These are phyloP conservation scores for Apolygus lucorum DNA, from an alignment of 1,140 invertebrate genomes.

Conservation along the genomic window DNA sequence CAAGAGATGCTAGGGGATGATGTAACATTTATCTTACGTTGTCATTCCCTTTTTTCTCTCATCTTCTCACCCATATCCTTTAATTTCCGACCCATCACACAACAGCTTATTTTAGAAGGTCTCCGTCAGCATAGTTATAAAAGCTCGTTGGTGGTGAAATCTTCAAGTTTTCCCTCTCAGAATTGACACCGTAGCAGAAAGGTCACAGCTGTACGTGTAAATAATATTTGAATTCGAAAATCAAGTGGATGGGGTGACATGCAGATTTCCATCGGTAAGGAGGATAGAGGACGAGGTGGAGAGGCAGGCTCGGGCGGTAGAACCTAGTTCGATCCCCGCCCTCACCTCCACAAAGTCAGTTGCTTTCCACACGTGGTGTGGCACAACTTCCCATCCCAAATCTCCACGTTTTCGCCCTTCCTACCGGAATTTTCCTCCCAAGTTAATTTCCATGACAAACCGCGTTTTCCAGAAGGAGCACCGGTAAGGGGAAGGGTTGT, in stretches of 20 bases:
- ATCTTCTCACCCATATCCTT: too few species aligned
- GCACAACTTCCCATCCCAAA: background rate
- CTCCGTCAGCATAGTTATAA: too few species aligned
- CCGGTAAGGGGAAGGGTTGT: background rate
- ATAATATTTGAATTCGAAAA: background rate
- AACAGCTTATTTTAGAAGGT: too few species aligned
- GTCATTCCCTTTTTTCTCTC: too few species aligned
- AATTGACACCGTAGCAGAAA: too few species aligned
- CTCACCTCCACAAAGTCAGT: background rate
- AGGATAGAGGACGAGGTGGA: background rate
- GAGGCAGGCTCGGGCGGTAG: background rate
- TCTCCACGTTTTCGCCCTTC: background rate
- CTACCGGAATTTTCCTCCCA: constrained; percentile 11
- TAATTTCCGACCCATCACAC: too few species aligned
- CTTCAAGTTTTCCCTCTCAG: too few species aligned
- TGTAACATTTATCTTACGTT: too few species aligned
- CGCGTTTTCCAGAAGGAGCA: constrained; percentile 14
- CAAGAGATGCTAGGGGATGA: too few species aligned
- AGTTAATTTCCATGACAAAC: constrained; percentile 24
- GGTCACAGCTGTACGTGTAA: background rate
- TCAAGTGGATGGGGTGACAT: background rate
- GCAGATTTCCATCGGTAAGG: background rate
- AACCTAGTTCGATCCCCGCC: background rate
- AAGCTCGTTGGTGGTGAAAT: too few species aligned
- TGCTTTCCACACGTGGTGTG: background rate